phyloP scores from a whole-genome alignment of 2,113 vertebrate species.

The Nannospalax galili region DNA sequence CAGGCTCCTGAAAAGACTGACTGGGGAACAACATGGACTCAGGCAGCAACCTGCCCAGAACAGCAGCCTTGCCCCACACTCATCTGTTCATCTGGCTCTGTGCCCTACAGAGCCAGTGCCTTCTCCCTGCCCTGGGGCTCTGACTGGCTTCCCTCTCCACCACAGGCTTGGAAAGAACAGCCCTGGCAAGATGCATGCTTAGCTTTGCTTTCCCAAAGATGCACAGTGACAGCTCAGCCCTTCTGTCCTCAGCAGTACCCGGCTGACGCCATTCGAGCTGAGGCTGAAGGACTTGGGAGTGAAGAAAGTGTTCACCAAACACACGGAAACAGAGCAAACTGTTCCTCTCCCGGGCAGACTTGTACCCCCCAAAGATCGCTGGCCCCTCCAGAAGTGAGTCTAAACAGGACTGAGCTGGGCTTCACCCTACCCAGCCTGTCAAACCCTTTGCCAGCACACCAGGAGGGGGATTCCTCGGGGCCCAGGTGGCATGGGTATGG shows the following conservation, averaged over 20 bases:
- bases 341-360: neutral
- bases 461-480: too few species aligned
- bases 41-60: accelerated
- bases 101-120: accelerated
- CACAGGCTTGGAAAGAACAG: neutral
- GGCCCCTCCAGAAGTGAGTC: neutral
- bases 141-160: neutral
- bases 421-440: accelerated
- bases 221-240: neutral
- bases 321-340: accelerated
- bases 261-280: accelerated
- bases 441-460: neutral
- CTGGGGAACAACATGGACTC: neutral
- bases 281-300: neutral
- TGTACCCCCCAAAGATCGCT: too few species aligned
- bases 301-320: neutral
- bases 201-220: neutral
- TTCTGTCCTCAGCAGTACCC: neutral
- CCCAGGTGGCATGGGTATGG: accelerated
- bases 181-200: neutral
- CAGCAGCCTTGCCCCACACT: neutral
- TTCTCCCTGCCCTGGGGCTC: neutral
- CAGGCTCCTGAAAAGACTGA: neutral
- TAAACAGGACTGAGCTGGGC: neutral
- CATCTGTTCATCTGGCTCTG: accelerated